These are phyloP conservation scores for Drosophila navojoa DNA, from an alignment of 1,140 invertebrate genomes.

Conservation along the genomic window DNA sequence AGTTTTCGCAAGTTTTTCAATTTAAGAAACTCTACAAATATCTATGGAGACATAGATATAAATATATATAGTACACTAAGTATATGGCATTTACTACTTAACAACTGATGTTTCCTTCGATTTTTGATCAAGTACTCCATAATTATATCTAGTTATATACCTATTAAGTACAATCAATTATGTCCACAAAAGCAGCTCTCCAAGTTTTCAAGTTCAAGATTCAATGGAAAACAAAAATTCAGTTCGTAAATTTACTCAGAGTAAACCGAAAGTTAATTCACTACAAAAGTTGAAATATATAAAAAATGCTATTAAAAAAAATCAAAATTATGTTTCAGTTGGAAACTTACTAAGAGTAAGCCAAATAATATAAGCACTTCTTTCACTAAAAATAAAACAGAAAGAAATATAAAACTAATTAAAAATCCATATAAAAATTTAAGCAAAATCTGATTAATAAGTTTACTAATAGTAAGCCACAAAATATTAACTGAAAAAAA, in stretches of 20 bases:
- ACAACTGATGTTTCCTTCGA: constrained; percentile 59
- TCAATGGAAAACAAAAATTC: background rate
- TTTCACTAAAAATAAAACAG: no score
- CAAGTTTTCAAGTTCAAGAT: constrained; percentile 9
- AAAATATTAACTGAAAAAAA: no score
- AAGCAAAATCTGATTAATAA: no score
- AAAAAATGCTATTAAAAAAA: background rate
- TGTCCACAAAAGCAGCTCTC: constrained; percentile 18
- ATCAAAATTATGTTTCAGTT: background rate
- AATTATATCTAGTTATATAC: constrained; percentile 41
- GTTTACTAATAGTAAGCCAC: no score
- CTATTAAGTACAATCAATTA: constrained; percentile 71
- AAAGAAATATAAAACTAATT: no score
- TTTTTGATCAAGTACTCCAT: constrained; percentile 47
- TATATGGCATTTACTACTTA: constrained; percentile 39
- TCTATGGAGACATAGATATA: constrained; percentile 1
- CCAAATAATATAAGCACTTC: background rate
- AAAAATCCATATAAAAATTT: no score
- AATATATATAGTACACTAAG: constrained; percentile 15
- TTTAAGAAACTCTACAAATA: background rate
- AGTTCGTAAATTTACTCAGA: background rate
- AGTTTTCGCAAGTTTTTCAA: constrained; percentile 4
- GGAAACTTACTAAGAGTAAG: constrained; percentile 25
- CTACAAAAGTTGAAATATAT: background rate
- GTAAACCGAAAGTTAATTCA: constrained; percentile 15